phyloP scores from a whole-genome alignment of 1,140 invertebrate genomes.

The Cotesia vestalis region DNA sequence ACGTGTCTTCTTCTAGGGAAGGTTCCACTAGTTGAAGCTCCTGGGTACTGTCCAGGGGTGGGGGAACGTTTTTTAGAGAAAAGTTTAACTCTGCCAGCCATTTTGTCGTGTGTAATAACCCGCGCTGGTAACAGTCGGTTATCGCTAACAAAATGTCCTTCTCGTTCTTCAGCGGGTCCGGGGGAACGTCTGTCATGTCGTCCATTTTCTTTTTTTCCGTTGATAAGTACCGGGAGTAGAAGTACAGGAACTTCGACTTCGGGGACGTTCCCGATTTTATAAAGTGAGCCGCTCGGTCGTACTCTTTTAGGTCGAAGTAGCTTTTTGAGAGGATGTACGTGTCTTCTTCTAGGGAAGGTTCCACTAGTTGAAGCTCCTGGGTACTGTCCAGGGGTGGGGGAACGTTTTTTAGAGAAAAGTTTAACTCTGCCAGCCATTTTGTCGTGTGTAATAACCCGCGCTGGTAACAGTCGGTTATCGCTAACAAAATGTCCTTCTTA shows the following conservation, averaged over 20 bases:
- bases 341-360: slow-evolving; percentile 71
- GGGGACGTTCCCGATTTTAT: slow-evolving; percentile 74
- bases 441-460: slow-evolving; percentile 76
- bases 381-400: slow-evolving; percentile 51
- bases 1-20: slow-evolving; percentile 74
- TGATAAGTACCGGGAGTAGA: slow-evolving; percentile 87
- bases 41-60: slow-evolving; percentile 52
- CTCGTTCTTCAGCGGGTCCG: slow-evolving; percentile 71
- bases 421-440: slow-evolving; percentile 88
- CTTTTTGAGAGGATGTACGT: slow-evolving; percentile 84
- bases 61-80: slow-evolving; percentile 72
- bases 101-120: slow-evolving; percentile 78
- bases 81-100: slow-evolving; percentile 87
- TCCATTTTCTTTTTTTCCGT: slow-evolving; percentile 89
- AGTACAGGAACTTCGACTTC: slow-evolving; percentile 81
- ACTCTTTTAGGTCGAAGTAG: slow-evolving; percentile 93
- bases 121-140: slow-evolving; percentile 75
- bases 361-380: slow-evolving; percentile 54
- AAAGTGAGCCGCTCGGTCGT: slow-evolving; percentile 88
- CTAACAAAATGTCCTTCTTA: slow-evolving; percentile 73
- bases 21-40: slow-evolving; percentile 57
- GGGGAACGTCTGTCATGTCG: slow-evolving; percentile 79
- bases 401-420: slow-evolving; percentile 77
- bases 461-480: slow-evolving; percentile 75
- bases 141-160: slow-evolving; percentile 72